phyloP scores from a whole-genome alignment of 2,113 vertebrate genomes.

The Stomatorhinus ivindoensis region DNA sequence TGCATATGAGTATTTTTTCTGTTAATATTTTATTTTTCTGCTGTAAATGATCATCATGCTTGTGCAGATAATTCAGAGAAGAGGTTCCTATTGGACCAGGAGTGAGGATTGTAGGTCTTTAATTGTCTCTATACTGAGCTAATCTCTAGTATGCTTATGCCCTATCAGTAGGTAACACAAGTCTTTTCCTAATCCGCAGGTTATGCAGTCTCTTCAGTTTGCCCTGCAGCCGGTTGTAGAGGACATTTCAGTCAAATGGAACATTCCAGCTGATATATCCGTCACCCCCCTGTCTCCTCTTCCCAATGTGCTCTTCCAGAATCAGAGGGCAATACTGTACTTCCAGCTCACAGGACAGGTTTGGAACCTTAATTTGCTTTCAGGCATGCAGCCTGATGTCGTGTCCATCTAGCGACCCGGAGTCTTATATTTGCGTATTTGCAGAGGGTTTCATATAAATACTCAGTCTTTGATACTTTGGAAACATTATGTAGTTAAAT shows the following conservation, averaged over 20 bases:
- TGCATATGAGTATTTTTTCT: not conserved
- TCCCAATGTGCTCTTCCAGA: slow-evolving; percentile 50
- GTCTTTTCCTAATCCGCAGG: slow-evolving; percentile 5
- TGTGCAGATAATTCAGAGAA: not conserved
- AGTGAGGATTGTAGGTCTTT: not conserved
- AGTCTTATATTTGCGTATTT: too few species aligned
- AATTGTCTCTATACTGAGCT: not conserved
- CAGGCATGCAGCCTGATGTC: not conserved
- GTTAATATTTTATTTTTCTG: not conserved
- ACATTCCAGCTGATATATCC: slow-evolving; percentile 46
- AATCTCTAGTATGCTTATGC: not conserved
- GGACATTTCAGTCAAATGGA: slow-evolving; percentile 50
- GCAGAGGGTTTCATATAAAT: too few species aligned
- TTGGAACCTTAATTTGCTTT: not conserved
- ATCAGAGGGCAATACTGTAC: slow-evolving; percentile 56
- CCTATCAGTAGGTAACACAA: not conserved
- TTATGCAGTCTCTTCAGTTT: slow-evolving; percentile 50
- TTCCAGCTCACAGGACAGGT: slow-evolving; percentile 54
- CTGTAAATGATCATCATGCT: not conserved
- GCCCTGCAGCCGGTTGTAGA: slow-evolving; percentile 50
- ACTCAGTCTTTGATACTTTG: too few species aligned
- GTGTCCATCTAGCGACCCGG: too few species aligned
- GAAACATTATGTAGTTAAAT: too few species aligned
- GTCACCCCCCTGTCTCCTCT: slow-evolving; percentile 48
- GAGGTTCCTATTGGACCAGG: not conserved